These are phyloP conservation scores for Lordiphosa collinella DNA, from an alignment of 1,140 invertebrate species.

Conservation along the genomic window DNA sequence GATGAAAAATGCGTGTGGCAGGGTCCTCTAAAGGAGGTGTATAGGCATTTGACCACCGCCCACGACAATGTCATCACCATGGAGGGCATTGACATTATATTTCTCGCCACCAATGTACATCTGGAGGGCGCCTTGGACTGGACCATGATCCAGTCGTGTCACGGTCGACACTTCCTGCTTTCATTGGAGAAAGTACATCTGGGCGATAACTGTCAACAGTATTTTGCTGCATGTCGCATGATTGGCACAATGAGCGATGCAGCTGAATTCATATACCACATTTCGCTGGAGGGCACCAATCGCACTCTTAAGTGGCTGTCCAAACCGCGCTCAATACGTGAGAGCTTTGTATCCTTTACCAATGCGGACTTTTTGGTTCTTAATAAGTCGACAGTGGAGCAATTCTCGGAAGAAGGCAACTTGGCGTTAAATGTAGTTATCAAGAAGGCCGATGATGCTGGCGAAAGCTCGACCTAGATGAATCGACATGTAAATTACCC, in stretches of 20 bases:
- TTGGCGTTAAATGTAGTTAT: conserved; percentile 99
- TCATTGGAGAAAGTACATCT: conserved; percentile 99
- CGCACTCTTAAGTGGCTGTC: conserved; percentile 99
- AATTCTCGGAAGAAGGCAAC: conserved; percentile 99
- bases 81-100: conserved; percentile 98
- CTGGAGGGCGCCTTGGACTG: conserved; percentile 99
- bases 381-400: conserved; percentile 97
- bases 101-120: conserved; percentile 99
- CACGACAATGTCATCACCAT: conserved; percentile 99
- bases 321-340: conserved; percentile 98
- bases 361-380: conserved; percentile 99
- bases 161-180: conserved; percentile 99
- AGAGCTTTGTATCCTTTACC: conserved; percentile 98
- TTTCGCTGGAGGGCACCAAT: conserved; percentile 96
- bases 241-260: conserved; percentile 99
- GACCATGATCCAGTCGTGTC: conserved; percentile 99
- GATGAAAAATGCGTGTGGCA: conserved; percentile 99
- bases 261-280: conserved; percentile 98
- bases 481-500: no score
- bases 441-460: conserved; percentile 1
- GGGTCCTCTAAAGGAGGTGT: conserved; percentile 94
- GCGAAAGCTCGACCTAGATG: neutral
- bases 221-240: conserved; percentile 99
- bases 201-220: conserved; percentile 97
- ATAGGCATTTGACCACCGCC: conserved; percentile 96